These are phyloP conservation scores for Mirza zaza DNA, from an alignment of 2,113 vertebrate species.

Conservation along the genomic window DNA sequence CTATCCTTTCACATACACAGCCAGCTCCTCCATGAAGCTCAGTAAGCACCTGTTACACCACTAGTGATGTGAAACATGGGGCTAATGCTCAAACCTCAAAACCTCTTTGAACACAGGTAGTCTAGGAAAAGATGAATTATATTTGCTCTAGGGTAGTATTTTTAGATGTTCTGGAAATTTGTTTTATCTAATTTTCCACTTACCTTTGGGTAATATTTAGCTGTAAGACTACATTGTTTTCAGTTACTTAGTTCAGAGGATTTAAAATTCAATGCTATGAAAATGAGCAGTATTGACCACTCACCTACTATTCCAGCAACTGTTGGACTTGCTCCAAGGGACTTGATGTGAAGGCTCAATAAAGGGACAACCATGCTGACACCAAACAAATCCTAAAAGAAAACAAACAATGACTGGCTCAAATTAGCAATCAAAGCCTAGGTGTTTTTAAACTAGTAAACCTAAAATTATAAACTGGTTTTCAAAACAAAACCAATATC, in stretches of 20 bases:
- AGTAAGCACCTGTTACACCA: background rate
- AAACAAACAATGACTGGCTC: slow-evolving; percentile 35
- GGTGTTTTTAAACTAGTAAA: background rate
- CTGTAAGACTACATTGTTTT: background rate
- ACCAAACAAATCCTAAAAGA: slow-evolving; percentile 94
- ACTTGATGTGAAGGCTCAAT: slow-evolving; percentile 93
- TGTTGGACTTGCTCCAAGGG: slow-evolving; percentile 93
- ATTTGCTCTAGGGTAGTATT: background rate
- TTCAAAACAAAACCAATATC: background rate
- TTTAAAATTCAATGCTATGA: background rate
- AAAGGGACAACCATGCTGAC: slow-evolving; percentile 97
- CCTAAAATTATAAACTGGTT: background rate
- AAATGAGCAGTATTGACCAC: slow-evolving; percentile 37
- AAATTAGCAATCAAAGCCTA: background rate
- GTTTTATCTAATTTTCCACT: background rate
- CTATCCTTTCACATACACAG: background rate
- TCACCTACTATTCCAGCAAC: slow-evolving; percentile 94
- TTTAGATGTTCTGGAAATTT: background rate
- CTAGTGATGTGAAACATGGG: background rate
- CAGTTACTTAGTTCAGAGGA: background rate
- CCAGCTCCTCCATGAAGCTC: background rate
- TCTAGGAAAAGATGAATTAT: background rate
- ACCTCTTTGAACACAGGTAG: background rate
- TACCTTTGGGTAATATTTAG: background rate
- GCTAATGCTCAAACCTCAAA: background rate